Evolutionary conservation across 2,888 invertebrate species (phyloP).

Genomic region (Abscondita cerata): DNA sequence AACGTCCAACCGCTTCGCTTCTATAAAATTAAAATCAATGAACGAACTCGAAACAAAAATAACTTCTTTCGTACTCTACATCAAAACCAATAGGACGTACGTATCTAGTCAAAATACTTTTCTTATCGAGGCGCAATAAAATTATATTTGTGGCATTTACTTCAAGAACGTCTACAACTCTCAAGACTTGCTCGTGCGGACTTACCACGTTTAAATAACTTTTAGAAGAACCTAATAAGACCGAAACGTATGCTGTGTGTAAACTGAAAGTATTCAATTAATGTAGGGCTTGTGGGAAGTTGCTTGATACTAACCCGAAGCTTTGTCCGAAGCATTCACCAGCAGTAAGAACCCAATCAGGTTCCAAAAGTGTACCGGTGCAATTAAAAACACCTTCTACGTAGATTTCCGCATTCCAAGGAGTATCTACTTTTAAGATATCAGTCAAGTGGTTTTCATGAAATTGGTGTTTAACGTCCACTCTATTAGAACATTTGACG

Average conservation of each 20-base stretch:
- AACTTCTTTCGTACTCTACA: conserved; percentile 49
- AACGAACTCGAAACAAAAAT: conserved; percentile 13
- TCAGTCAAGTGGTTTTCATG: conserved; percentile 8
- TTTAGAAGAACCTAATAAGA: conserved; percentile 72
- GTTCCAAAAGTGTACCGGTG: conserved; percentile 71
- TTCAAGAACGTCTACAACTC: conserved; percentile 65
- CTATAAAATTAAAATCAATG: conserved; percentile 48
- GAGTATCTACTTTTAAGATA: conserved; percentile 55
- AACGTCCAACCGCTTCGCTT: conserved; percentile 42
- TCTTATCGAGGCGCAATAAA: conserved; percentile 68
- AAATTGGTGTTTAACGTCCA: conserved; percentile 49
- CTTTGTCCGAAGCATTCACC: conserved; percentile 59
- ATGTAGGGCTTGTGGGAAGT: no score
- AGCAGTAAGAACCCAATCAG: conserved; percentile 69
- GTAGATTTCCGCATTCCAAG: conserved; percentile 79
- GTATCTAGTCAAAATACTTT: conserved; percentile 67
- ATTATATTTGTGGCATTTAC: conserved; percentile 67
- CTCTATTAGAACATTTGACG: conserved; percentile 62
- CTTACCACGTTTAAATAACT: conserved; percentile 65
- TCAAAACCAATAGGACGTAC: conserved; percentile 70
- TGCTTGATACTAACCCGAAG: conserved; percentile 53
- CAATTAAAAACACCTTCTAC: conserved; percentile 74
- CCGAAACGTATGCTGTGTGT: conserved; percentile 65
- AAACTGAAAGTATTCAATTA: no score
- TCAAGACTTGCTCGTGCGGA: conserved; percentile 73